Percentiles rank a stretch among this genome's conserved stretches.
These are phyloP conservation scores for Peromyscus maniculatus DNA, from an alignment of 2,113 vertebrate genomes.

Conservation along the genomic window DNA sequence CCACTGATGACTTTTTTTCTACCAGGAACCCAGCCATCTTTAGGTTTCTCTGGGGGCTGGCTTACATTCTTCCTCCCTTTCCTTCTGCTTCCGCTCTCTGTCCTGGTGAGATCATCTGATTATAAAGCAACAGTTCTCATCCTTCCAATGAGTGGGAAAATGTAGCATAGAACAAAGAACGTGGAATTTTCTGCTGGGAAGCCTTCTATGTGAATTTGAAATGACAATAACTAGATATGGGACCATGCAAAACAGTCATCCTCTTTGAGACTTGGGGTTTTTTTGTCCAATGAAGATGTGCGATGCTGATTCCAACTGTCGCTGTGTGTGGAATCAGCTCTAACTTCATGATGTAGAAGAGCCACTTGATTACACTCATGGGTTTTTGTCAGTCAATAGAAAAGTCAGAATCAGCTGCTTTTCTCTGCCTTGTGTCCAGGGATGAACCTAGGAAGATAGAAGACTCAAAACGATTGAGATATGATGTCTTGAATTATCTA, in stretches of 20 bases:
- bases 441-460: background rate
- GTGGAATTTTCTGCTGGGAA: background rate
- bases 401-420: background rate
- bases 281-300: background rate
- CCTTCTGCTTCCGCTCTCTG: rapidly evolving
- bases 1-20: background rate
- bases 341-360: background rate
- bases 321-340: background rate
- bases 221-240: background rate
- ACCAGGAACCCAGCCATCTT: background rate
- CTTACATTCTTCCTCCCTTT: background rate
- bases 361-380: background rate
- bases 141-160: constrained; percentile 53
- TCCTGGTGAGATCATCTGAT: background rate
- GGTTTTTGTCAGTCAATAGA: background rate
- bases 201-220: background rate
- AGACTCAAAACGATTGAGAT: background rate
- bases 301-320: background rate
- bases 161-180: background rate
- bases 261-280: background rate
- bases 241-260: background rate
- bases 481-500: background rate
- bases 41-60: background rate
- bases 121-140: background rate
- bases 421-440: background rate